These are phyloP conservation scores for Spilarctia lutea DNA, from an alignment of 2,888 invertebrate species.

Conservation along the genomic window DNA sequence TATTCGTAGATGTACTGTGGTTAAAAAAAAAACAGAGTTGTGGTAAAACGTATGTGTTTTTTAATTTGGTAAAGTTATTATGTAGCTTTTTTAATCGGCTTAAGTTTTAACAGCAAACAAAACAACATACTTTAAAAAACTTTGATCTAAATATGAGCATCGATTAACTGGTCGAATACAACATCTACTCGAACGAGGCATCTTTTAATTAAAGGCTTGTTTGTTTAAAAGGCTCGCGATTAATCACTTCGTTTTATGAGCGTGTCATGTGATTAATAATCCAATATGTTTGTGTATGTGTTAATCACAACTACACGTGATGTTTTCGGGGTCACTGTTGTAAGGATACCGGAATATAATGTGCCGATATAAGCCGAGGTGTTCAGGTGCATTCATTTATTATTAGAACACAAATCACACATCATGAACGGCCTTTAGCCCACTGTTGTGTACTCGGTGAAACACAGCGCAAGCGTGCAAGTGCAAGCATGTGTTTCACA, in stretches of 20 bases:
- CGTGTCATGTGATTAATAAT: conserved; percentile 9
- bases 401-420: background rate
- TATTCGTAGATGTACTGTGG: no score
- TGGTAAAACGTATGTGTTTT: no score
- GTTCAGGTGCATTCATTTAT: background rate
- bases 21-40: no score
- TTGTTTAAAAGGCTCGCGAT: background rate
- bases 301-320: conserved; percentile 16
- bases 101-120: no score
- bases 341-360: conserved; percentile 9
- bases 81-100: no score
- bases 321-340: conserved; percentile 14
- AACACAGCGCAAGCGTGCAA: no score
- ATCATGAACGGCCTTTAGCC: no score
- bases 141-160: background rate
- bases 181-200: background rate
- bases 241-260: conserved; percentile 4
- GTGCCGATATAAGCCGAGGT: conserved; percentile 2
- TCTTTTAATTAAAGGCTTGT: background rate
- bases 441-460: no score
- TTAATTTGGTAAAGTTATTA: no score
- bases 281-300: conserved; percentile 5
- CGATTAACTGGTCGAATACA: background rate
- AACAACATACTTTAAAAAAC: no score
- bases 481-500: no score